A percentile compares a stretch with the other conserved stretches of the same genome.
Conservation (phyloP, 1,140 invertebrate genomes). For the Phortica variegata region DNA sequence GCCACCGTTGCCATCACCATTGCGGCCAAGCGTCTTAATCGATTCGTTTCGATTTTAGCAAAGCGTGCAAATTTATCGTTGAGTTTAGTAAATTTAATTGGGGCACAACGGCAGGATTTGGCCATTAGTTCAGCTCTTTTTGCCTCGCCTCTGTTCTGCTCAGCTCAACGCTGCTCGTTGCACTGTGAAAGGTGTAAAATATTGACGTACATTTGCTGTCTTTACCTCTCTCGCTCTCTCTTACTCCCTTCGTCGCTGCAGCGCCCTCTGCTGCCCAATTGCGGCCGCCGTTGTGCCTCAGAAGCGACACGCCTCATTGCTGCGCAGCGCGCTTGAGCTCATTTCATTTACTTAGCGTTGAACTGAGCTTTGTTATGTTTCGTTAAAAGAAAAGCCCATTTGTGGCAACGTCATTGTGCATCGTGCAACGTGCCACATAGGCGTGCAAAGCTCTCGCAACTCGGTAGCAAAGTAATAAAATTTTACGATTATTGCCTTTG, state of each 20-base stretch:
- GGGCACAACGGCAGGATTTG: slow-evolving; percentile 24
- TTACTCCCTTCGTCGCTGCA: too few relatives aligned
- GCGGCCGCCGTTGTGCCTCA: too few relatives aligned
- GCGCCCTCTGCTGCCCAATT: too few relatives aligned
- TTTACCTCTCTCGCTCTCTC: too few relatives aligned
- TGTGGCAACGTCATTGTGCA: slow-evolving; percentile 26
- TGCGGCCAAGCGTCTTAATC: too few relatives aligned
- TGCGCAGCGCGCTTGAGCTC: not conserved
- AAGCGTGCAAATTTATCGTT: slow-evolving; percentile 46
- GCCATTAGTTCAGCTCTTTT: too few relatives aligned
- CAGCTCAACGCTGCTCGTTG: slow-evolving; percentile 27
- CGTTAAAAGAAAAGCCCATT: too few relatives aligned
- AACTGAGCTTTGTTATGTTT: not conserved
- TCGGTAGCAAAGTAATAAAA: slow-evolving; percentile 47
- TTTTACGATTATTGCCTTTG: slow-evolving; percentile 35
- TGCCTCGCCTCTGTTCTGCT: too few relatives aligned
- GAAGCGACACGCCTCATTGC: too few relatives aligned
- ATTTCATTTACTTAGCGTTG: not conserved
- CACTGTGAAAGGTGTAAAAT: too few relatives aligned
- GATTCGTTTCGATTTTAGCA: slow-evolving; percentile 15
- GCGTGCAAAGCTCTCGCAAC: slow-evolving; percentile 19
- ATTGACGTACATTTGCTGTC: too few relatives aligned
- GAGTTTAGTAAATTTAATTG: slow-evolving; percentile 55
- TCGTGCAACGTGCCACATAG: slow-evolving; percentile 14
- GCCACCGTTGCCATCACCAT: too few relatives aligned